Evolutionary conservation across 2,888 invertebrate species (phyloP).

Genomic region (Aphidoletes aphidimyza): DNA sequence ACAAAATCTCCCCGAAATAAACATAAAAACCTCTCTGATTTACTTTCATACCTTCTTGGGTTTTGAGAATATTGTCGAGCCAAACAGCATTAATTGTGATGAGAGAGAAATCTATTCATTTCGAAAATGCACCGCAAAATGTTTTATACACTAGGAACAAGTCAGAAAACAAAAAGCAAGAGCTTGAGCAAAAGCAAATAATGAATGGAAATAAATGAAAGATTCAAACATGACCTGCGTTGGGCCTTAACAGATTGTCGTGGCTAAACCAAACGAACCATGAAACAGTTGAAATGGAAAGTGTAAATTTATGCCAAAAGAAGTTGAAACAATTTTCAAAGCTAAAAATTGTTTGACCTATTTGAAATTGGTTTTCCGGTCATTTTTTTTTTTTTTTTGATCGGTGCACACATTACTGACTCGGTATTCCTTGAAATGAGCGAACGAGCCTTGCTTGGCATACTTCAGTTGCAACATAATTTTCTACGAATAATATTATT

Average conservation of each 20-base stretch:
- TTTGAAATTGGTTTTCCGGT: slow-evolving; percentile 49
- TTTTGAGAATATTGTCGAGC: neutral
- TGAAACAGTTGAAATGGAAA: slow-evolving; percentile 1
- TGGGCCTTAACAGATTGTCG: slow-evolving; percentile 14
- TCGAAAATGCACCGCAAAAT: neutral
- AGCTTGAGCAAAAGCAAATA: neutral
- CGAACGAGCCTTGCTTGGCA: neutral
- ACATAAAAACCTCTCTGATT: neutral
- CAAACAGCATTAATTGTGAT: slow-evolving; percentile 1
- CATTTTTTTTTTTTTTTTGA: slow-evolving; percentile 7
- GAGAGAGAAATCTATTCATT: slow-evolving; percentile 14
- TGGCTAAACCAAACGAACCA: neutral
- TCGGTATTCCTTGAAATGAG: too few species aligned
- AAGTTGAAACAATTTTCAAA: neutral
- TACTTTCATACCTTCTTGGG: neutral
- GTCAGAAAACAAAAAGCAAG: neutral
- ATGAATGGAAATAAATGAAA: neutral
- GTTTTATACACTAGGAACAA: too few species aligned
- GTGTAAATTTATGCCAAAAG: slow-evolving; percentile 41
- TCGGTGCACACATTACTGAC: neutral
- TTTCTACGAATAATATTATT: slow-evolving; percentile 12
- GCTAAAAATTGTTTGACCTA: neutral
- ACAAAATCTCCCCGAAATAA: too few species aligned
- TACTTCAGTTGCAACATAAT: neutral
- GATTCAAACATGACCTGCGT: neutral